These are phyloP conservation scores for Phalera bucephala DNA, from an alignment of 2,888 invertebrate genomes.

Conservation along the genomic window DNA sequence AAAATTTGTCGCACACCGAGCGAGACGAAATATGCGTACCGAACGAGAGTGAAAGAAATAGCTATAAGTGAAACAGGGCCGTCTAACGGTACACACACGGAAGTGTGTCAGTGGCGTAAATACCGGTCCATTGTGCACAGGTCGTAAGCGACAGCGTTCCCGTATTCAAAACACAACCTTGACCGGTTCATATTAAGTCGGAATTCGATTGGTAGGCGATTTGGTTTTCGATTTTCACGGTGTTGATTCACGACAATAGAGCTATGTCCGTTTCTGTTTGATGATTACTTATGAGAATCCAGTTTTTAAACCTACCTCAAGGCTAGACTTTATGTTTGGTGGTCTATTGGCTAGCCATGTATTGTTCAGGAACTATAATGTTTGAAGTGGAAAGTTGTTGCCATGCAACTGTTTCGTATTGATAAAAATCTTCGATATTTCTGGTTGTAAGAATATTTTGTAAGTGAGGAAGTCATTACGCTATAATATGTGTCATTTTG, in stretches of 20 bases:
- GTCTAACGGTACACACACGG: constrained; percentile 78
- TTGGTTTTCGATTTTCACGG: constrained; percentile 81
- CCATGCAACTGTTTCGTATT: background rate
- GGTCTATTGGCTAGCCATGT: constrained; percentile 10
- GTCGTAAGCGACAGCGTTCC: constrained; percentile 51
- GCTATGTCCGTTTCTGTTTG: constrained; percentile 65
- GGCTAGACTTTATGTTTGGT: constrained; percentile 40
- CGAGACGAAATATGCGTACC: constrained; percentile 54
- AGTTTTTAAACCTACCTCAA: constrained; percentile 77
- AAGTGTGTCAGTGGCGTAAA: constrained; percentile 83
- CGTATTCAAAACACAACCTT: constrained; percentile 63
- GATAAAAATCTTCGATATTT: background rate
- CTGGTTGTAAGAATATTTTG: background rate
- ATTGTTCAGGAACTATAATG: constrained; percentile 12
- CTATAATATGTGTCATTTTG: background rate
- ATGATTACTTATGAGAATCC: constrained; percentile 58
- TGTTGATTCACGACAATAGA: constrained; percentile 76
- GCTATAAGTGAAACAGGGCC: constrained; percentile 69
- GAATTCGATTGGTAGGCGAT: constrained; percentile 38
- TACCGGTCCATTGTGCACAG: constrained; percentile 43
- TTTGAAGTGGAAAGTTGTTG: constrained; percentile 9
- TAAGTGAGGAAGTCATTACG: background rate
- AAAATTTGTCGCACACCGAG: constrained; percentile 76
- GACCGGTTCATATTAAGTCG: constrained; percentile 54
- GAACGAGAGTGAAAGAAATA: constrained; percentile 78